A percentile compares a stretch with the other conserved stretches of the same genome.
These are phyloP conservation scores for Caenorhabditis zanzibari DNA, from an alignment of 2,888 invertebrate genomes.

Conservation along the genomic window DNA sequence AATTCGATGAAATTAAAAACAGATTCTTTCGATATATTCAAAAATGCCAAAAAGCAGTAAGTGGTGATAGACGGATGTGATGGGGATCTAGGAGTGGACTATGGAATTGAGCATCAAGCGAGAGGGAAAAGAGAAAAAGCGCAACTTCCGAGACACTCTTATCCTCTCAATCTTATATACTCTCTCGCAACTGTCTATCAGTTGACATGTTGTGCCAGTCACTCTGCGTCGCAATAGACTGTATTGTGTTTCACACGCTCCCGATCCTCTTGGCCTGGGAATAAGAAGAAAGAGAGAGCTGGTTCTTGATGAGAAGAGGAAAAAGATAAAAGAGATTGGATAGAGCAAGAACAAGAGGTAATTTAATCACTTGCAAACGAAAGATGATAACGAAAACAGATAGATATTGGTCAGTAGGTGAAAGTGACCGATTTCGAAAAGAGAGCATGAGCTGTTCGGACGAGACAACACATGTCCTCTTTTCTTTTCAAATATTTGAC, in stretches of 20 bases:
- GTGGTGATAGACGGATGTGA: conserved; percentile 32
- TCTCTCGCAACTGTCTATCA: conserved; percentile 49
- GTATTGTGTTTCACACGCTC: conserved; percentile 57
- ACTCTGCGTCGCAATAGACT: conserved; percentile 51
- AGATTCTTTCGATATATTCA: too few species aligned
- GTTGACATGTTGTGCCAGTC: conserved; percentile 57
- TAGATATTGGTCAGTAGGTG: conserved; percentile 9
- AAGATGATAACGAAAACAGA: conserved; percentile 27
- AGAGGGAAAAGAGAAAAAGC: conserved; percentile 40
- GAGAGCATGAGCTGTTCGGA: conserved; percentile 41
- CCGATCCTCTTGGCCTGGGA: conserved; percentile 41
- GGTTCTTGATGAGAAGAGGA: background rate
- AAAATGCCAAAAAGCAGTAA: background rate
- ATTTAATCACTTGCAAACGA: conserved; percentile 33
- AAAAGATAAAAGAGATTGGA: conserved; percentile 29
- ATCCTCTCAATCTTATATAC: conserved; percentile 17
- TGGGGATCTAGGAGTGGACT: conserved; percentile 1
- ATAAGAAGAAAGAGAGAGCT: background rate
- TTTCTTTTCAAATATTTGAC: conserved; percentile 58
- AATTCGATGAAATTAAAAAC: too few species aligned
- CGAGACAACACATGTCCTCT: conserved; percentile 41
- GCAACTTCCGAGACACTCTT: conserved; percentile 50
- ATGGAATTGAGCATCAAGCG: conserved; percentile 32
- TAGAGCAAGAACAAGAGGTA: conserved; percentile 19
- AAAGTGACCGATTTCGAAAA: conserved; percentile 18